phyloP scores from a whole-genome alignment of 2,113 vertebrate genomes.

The Merops nubicus region DNA sequence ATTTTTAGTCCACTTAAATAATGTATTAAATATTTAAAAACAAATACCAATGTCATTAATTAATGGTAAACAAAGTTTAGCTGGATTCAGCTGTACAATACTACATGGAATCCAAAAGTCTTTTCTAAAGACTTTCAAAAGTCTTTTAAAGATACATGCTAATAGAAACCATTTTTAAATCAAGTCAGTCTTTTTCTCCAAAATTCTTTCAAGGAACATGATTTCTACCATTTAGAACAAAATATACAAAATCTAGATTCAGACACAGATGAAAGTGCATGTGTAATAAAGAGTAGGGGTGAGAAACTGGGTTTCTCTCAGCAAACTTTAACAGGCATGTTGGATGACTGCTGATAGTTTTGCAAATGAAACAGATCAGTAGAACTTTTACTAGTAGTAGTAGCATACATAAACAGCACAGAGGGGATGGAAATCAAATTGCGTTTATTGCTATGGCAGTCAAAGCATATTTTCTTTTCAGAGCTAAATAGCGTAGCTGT shows the following conservation, averaged over 20 bases:
- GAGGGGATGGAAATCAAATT: neutral
- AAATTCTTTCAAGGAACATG: neutral
- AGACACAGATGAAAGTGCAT: neutral
- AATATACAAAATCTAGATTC: neutral
- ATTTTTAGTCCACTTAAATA: neutral
- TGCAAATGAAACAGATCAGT: neutral
- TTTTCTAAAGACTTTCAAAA: too few relatives aligned
- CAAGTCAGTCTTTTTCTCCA: neutral
- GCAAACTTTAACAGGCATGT: rapidly evolving
- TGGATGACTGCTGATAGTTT: neutral
- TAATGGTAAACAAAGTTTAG: neutral
- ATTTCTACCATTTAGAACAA: neutral
- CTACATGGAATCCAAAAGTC: neutral
- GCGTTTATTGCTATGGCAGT: neutral
- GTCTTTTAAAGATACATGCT: neutral
- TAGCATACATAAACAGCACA: neutral
- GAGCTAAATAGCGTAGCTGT: neutral
- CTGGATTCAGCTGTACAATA: neutral
- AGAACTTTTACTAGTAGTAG: neutral
- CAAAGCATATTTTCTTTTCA: neutral
- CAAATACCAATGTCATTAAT: neutral
- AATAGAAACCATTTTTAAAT: neutral
- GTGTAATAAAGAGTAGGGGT: neutral
- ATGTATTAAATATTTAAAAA: neutral
- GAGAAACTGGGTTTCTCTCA: neutral